Conservation (phyloP, 2,113 vertebrate genomes). For the Hassar affinis region DNA sequence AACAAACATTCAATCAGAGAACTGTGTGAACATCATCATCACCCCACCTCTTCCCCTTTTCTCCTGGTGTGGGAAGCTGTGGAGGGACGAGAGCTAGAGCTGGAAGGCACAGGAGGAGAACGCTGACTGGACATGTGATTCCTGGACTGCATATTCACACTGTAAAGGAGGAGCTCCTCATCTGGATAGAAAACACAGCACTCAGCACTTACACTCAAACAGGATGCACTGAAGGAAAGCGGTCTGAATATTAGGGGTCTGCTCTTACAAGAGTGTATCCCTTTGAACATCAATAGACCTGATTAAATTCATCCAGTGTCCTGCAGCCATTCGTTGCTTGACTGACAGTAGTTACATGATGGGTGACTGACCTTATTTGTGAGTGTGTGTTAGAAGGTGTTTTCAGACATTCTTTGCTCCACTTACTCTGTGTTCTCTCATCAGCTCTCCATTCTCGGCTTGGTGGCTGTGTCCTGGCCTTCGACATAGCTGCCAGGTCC, state of each 20-base stretch:
- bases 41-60: constrained; percentile 75
- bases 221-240: not conserved
- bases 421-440: constrained; percentile 54
- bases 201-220: not conserved
- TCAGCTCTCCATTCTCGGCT: constrained; percentile 65
- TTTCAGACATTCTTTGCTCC: constrained; percentile 54
- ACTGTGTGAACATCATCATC: not conserved
- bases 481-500: constrained; percentile 62
- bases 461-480: constrained; percentile 57
- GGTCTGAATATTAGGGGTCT: not conserved
- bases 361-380: constrained; percentile 18
- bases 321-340: not conserved
- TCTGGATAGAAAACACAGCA: constrained; percentile 69
- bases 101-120: constrained; percentile 75
- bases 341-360: not conserved
- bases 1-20: not conserved
- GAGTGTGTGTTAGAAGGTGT: not conserved
- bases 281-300: not conserved
- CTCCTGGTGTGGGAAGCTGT: constrained; percentile 71
- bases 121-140: constrained; percentile 76
- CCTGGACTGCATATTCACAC: constrained; percentile 73
- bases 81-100: constrained; percentile 76
- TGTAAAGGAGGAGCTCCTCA: constrained; percentile 76
- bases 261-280: not conserved
- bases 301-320: not conserved